Evolutionary conservation across 1,140 invertebrate genomes (phyloP).

Genomic region (Drosophila lini): DNA sequence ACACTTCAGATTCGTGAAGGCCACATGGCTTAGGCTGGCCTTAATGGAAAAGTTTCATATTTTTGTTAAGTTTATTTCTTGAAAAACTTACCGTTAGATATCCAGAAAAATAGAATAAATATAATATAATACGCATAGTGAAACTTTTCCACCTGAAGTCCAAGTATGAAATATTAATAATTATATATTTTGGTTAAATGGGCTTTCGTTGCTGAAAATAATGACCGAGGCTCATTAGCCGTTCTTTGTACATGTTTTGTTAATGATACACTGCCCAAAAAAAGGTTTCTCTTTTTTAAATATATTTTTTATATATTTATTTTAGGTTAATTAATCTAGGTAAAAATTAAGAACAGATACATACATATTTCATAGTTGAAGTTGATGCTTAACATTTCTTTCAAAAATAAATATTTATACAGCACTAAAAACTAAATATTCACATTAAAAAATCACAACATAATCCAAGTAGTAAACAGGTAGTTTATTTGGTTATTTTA

Average conservation of each 20-base stretch:
- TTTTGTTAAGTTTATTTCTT: background rate
- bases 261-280: background rate
- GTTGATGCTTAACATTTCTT: background rate
- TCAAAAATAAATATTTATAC: background rate
- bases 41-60: background rate
- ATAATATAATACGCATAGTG: background rate
- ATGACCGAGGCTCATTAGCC: background rate
- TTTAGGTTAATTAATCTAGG: background rate
- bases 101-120: background rate
- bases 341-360: background rate
- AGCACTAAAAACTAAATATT: background rate
- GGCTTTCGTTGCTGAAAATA: background rate
- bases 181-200: background rate
- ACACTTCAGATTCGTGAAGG: slow-evolving; percentile 65
- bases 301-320: background rate
- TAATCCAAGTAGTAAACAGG: background rate
- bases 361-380: background rate
- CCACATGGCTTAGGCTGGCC: slow-evolving; percentile 20
- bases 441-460: background rate
- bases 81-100: background rate
- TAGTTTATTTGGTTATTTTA: background rate
- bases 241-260: background rate
- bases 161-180: background rate
- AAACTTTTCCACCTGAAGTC: background rate
- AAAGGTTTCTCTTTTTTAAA: background rate